These are phyloP conservation scores for Leptopilina syphax DNA, from an alignment of 2,888 invertebrate genomes.

Conservation along the genomic window DNA sequence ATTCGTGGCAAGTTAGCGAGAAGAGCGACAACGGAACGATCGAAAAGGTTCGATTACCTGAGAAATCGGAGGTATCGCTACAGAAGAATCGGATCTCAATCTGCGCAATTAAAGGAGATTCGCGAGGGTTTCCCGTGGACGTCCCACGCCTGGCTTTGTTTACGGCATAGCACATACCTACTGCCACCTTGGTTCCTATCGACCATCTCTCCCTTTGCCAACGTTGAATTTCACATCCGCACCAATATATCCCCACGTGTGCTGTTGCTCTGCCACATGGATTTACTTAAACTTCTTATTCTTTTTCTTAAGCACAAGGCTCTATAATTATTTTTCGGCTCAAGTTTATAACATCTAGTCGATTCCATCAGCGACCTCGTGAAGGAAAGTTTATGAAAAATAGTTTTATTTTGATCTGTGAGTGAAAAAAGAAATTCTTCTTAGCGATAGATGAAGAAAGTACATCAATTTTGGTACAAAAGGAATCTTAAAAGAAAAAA, in stretches of 20 bases:
- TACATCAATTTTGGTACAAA: too few relatives aligned
- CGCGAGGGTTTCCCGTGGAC: conserved; percentile 61
- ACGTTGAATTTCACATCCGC: conserved; percentile 27
- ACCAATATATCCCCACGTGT: conserved; percentile 14
- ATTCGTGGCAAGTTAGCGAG: conserved; percentile 30
- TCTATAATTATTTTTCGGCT: conserved; percentile 31
- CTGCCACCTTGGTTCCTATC: conserved; percentile 64
- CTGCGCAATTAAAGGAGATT: conserved; percentile 69
- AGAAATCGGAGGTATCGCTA: conserved; percentile 63
- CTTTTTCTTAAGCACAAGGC: background rate
- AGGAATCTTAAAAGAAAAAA: too few relatives aligned
- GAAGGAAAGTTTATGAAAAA: too few relatives aligned
- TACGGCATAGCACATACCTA: conserved; percentile 65
- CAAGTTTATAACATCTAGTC: conserved; percentile 8
- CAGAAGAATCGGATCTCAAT: conserved; percentile 61
- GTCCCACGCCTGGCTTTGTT: conserved; percentile 72
- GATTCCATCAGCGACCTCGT: conserved; percentile 3
- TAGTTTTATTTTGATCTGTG: too few relatives aligned
- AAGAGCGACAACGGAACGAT: conserved; percentile 40
- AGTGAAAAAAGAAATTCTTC: too few relatives aligned
- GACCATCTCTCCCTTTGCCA: conserved; percentile 54
- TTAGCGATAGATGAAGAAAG: too few relatives aligned
- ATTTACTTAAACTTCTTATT: conserved; percentile 34
- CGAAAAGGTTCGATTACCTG: conserved; percentile 52
- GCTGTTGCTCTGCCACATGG: conserved; percentile 17